phyloP scores from a whole-genome alignment of 92 coral and sea anemone species.

The Montipora capitata region DNA sequence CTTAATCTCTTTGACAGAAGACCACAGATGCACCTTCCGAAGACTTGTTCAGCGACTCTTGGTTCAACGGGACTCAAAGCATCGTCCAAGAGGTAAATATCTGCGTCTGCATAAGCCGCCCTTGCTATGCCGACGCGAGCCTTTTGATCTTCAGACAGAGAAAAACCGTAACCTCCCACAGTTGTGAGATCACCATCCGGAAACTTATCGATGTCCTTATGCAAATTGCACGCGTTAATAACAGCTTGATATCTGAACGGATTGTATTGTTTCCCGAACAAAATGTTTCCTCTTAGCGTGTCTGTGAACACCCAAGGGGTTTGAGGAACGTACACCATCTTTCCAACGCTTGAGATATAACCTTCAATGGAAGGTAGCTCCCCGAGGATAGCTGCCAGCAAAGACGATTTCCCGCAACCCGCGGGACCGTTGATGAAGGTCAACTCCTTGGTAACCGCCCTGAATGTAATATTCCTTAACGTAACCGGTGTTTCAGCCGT shows the following conservation, averaged over 20 bases:
- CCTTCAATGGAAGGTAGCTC: conserved; percentile 90
- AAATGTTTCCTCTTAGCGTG: conserved; percentile 78
- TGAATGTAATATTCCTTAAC: conserved; percentile 69
- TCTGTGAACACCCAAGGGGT: conserved; percentile 81
- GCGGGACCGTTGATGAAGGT: conserved; percentile 88
- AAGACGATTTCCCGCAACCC: conserved; percentile 91
- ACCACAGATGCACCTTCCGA: conserved; percentile 88
- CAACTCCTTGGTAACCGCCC: conserved; percentile 81
- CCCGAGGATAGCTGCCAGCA: conserved; percentile 83
- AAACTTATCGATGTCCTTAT: conserved; percentile 80
- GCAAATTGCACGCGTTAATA: conserved; percentile 84
- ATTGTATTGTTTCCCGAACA: conserved; percentile 84
- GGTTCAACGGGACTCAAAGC: conserved; percentile 79
- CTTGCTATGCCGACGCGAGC: conserved; percentile 90
- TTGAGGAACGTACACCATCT: conserved; percentile 89
- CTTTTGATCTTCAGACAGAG: conserved; percentile 78
- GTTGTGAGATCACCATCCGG: conserved; percentile 90
- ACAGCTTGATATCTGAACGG: conserved; percentile 93
- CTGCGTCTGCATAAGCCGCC: conserved; percentile 91
- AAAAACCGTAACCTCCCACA: conserved; percentile 74
- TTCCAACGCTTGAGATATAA: conserved; percentile 76
- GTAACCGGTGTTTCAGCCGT: conserved; percentile 75
- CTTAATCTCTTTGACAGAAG: conserved; percentile 83
- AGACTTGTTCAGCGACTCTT: conserved; percentile 83
- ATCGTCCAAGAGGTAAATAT: conserved; percentile 88